Evolutionary conservation across 2,113 vertebrate genomes (phyloP), one percentile per base, ranked within the genome.

Genomic region (Lutjanus erythropterus): DNA sequence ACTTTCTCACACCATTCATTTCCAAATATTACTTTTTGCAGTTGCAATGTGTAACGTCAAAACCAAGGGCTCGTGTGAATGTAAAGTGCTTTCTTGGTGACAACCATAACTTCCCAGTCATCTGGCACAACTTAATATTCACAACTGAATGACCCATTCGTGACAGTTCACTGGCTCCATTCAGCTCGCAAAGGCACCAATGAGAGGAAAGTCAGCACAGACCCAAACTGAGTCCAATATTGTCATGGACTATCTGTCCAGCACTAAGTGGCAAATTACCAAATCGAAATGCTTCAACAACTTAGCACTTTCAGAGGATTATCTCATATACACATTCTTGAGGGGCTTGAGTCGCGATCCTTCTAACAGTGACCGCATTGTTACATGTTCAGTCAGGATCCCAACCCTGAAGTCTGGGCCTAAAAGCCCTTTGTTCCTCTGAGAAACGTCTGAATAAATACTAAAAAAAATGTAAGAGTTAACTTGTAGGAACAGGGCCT

Each of bases 91-190:
- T 71, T 76, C 72, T 74, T n/a, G 23, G 41, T 72, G 68, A 69
- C 3, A 5, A 23, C 81, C 52, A 86, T 53, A 81, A 85, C 81
- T 86, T 80, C 79, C 70, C 64, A 35, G 80, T 84, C 64, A 73
- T 84, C 78, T 68, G 85, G 84, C 86, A 81, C 81, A 39, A 89
- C 90, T 90, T 89, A 85, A 93, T 86, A 91, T 93, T 93, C 88
- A 90, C 88, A 85, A 91, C 35, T 79, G 77, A 93, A 81, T 83
- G 93, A 94, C 91, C 93, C 81, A 88, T 93, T 94, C 69, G 84
- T 89, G 68, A 92, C 88, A 80, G 92, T 89, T 92, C 91, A 92
- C 87, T 69, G 91, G 89, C 88, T 94, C 90, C 89, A 93, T 93
- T 94, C 87, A 88, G 80, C 46, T 49, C 0, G 14, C 0, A 56